Percentiles rank a stretch among this genome's conserved stretches.
These are phyloP conservation scores for Lagorchestes hirsutus DNA, from an alignment of 2,797 vertebrate genomes.

Conservation along the genomic window DNA sequence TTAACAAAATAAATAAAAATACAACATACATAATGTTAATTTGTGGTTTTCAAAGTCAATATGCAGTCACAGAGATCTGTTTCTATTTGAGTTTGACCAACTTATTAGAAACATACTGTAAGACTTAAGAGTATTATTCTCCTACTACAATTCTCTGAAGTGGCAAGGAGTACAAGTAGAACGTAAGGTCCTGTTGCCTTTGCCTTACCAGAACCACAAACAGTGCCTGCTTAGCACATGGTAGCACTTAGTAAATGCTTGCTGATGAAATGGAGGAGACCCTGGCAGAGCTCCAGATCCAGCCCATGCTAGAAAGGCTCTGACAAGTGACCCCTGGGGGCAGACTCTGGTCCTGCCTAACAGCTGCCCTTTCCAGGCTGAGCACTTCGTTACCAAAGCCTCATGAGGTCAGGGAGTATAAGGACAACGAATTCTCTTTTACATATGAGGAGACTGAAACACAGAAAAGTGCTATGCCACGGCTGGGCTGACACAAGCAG, in stretches of 20 bases:
- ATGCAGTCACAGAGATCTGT: neutral
- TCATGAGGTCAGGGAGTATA: neutral
- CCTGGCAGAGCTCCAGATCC: neutral
- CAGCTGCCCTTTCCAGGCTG: neutral
- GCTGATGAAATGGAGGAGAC: neutral
- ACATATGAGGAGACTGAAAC: neutral
- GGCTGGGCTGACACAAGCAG: neutral
- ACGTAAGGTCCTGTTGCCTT: neutral
- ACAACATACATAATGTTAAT: neutral
- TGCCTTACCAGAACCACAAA: neutral
- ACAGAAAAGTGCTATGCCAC: neutral
- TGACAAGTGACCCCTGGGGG: neutral
- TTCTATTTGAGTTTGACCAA: neutral
- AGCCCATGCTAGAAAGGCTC: neutral
- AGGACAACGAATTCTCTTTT: neutral
- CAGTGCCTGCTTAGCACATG: neutral
- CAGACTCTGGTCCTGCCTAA: neutral
- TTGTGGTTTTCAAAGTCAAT: neutral
- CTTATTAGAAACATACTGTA: neutral
- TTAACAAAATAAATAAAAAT: neutral
- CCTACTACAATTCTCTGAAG: neutral
- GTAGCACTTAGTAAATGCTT: neutral
- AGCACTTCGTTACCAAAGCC: neutral
- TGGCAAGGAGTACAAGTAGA: neutral
- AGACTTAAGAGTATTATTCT: neutral